Conservation (phyloP, 2,113 vertebrate species). For the Crotalus tigris region DNA sequence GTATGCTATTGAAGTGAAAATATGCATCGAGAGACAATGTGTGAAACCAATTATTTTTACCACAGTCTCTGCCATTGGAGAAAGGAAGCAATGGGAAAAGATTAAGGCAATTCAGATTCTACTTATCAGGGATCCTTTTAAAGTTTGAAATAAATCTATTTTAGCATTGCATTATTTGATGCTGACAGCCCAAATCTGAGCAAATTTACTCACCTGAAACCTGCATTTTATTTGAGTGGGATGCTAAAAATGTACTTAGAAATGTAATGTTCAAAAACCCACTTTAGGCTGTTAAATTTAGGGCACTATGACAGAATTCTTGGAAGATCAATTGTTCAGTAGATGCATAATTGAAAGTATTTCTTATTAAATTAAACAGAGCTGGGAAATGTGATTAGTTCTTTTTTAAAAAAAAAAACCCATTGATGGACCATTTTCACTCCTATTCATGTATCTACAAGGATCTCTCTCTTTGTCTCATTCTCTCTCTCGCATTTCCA, state of each 20-base stretch:
- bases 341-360: not conserved
- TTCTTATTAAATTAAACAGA: not conserved
- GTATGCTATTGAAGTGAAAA: not conserved
- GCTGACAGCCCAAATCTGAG: not conserved
- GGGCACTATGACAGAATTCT: not conserved
- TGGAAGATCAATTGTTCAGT: not conserved
- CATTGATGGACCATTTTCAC: not conserved
- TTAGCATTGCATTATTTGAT: not conserved
- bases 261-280: not conserved
- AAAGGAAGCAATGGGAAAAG: not conserved
- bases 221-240: not conserved
- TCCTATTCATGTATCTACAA: not conserved
- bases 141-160: not conserved
- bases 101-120: not conserved
- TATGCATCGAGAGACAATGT: not conserved
- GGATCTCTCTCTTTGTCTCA: not conserved
- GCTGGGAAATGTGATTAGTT: not conserved
- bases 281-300: not conserved
- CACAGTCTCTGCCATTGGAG: not conserved
- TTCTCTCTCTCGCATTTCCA: not conserved
- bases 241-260: not conserved
- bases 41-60: not conserved
- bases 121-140: not conserved
- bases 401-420: not conserved
- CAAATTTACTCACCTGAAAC: not conserved